These are phyloP conservation scores for Cavia aperea DNA, from an alignment of 2,113 vertebrate species.

Conservation along the genomic window DNA sequence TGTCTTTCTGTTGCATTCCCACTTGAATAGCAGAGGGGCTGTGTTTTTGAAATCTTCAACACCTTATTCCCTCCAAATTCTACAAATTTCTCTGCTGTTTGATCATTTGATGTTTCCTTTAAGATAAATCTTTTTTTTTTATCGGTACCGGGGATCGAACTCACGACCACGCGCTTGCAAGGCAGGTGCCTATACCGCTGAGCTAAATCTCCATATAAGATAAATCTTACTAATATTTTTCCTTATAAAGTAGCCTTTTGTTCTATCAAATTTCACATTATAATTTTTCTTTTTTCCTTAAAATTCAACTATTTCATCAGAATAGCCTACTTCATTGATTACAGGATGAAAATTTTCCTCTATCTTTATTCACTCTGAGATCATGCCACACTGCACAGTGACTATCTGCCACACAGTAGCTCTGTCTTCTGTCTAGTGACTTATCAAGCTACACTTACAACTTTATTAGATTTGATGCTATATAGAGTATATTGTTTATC, in stretches of 20 bases:
- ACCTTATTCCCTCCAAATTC: neutral
- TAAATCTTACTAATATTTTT: neutral
- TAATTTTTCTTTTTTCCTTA: slow-evolving; percentile 1
- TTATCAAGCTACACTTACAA: neutral
- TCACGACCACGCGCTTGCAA: no score
- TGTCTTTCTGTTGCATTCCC: neutral
- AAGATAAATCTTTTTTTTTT: neutral
- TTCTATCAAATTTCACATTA: neutral
- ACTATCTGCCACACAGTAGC: neutral
- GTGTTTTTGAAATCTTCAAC: neutral
- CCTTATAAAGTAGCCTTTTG: neutral
- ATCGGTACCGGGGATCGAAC: no score
- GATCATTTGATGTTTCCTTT: neutral
- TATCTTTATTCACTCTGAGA: neutral
- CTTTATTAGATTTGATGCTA: neutral
- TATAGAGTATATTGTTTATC: neutral
- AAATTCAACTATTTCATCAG: neutral
- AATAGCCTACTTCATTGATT: neutral
- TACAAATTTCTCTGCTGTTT: neutral
- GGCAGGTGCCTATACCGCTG: no score
- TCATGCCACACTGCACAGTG: neutral
- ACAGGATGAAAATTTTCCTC: neutral
- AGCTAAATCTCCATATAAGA: neutral
- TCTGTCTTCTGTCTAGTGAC: neutral
- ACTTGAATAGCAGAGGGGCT: neutral